A percentile compares a stretch with the other conserved stretches of the same genome.
Evolutionary conservation across 2,113 vertebrate genomes (phyloP).

Genomic region (Chauna torquata): DNA sequence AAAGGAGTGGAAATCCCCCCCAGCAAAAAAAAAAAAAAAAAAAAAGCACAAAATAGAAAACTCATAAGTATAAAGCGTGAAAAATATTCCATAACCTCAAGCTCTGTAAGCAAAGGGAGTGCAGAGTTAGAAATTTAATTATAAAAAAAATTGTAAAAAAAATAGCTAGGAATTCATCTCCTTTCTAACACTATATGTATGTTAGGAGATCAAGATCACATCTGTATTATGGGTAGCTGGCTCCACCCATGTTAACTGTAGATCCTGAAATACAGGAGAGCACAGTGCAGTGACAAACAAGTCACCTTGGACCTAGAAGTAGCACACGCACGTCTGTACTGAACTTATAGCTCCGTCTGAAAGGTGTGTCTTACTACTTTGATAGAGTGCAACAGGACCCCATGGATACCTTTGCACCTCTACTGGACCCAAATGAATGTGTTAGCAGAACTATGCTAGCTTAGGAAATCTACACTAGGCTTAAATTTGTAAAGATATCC

Average conservation of each 20-base stretch:
- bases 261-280: not conserved
- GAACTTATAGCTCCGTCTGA: not conserved
- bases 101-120: not conserved
- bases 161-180: not conserved
- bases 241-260: not conserved
- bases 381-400: not conserved
- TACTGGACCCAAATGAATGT: not conserved
- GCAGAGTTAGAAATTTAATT: no score
- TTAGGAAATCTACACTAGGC: not conserved
- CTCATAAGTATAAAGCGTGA: not conserved
- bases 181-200: not conserved
- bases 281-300: not conserved
- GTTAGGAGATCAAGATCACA: not conserved
- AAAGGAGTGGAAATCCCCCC: not conserved
- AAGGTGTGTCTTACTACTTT: no score
- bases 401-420: not conserved
- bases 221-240: not conserved
- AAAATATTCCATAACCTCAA: not conserved
- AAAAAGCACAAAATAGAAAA: not conserved
- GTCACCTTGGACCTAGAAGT: not conserved
- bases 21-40: not conserved
- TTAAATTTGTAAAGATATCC: not conserved
- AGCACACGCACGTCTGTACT: not conserved
- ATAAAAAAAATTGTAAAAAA: not conserved
- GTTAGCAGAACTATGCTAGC: not conserved